phyloP scores from a whole-genome alignment of 2,113 vertebrate genomes.

The Pao palembangensis region DNA sequence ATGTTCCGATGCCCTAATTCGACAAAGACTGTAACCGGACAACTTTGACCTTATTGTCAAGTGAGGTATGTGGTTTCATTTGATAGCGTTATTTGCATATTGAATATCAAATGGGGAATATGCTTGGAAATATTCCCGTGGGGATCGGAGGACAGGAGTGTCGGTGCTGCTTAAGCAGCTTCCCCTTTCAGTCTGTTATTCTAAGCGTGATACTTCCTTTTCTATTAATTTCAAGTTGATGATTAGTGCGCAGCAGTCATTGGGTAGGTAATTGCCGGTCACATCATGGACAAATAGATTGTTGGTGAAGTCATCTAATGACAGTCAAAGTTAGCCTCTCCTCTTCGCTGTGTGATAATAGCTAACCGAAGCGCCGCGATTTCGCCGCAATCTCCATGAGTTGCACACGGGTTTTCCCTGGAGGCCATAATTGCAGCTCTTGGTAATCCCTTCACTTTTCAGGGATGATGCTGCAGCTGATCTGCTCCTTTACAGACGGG shows the following conservation, averaged over 20 bases:
- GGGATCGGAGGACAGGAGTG: slow-evolving; percentile 28
- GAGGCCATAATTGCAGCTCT: slow-evolving; percentile 71
- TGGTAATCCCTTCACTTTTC: slow-evolving; percentile 60
- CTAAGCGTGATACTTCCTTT: slow-evolving; percentile 41
- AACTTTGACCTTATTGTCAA: slow-evolving; percentile 21
- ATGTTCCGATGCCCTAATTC: slow-evolving; percentile 17
- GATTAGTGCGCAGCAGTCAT: slow-evolving; percentile 52
- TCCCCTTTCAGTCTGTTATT: slow-evolving; percentile 42
- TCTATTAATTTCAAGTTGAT: slow-evolving; percentile 65
- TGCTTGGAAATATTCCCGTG: slow-evolving; percentile 36
- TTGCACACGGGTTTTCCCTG: slow-evolving; percentile 52
- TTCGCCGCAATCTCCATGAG: slow-evolving; percentile 35
- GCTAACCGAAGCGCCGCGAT: slow-evolving; percentile 16
- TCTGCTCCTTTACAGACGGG: slow-evolving; percentile 42
- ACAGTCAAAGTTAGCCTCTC: slow-evolving; percentile 56
- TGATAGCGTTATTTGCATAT: slow-evolving; percentile 41
- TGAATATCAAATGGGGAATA: slow-evolving; percentile 40
- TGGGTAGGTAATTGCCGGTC: slow-evolving; percentile 41
- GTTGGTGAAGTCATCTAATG: slow-evolving; percentile 36
- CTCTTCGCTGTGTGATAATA: slow-evolving; percentile 40
- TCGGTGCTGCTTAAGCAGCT: slow-evolving; percentile 47
- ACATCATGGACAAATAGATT: slow-evolving; percentile 37
- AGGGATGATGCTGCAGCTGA: slow-evolving; percentile 33
- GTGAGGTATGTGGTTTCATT: slow-evolving; percentile 30
- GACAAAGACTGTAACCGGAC: slow-evolving; percentile 26